phyloP scores from a whole-genome alignment of 2,888 invertebrate species.

The Himalopsyche anomala region DNA sequence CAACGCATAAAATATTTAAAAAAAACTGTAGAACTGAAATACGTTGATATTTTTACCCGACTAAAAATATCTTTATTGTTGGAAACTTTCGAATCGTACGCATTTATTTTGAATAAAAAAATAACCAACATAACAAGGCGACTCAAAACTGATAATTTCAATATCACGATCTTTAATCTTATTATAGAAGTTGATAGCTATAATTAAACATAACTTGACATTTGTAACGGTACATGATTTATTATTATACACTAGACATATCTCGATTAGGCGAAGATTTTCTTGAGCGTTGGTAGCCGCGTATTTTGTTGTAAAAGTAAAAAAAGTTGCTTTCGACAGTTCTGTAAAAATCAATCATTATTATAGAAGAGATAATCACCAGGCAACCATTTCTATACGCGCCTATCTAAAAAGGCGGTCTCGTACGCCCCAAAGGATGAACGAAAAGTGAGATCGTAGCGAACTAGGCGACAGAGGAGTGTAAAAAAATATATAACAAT shows the following conservation, averaged over 20 bases:
- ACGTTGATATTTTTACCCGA: no score
- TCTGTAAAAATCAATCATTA: slow-evolving; percentile 32
- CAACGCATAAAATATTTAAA: no score
- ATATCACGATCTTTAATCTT: no score
- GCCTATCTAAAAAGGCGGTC: slow-evolving; percentile 20
- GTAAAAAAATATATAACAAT: background rate
- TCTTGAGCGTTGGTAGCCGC: background rate
- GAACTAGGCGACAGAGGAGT: background rate
- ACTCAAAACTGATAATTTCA: no score
- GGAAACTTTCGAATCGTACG: no score
- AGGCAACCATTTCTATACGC: slow-evolving; percentile 1
- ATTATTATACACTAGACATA: background rate
- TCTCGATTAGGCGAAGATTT: slow-evolving; percentile 1
- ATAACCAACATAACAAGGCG: no score
- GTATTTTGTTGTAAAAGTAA: slow-evolving; percentile 16
- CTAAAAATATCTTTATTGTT: no score
- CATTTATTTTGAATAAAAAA: no score
- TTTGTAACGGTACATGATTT: no score
- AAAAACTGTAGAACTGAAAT: no score
- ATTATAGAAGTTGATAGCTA: no score
- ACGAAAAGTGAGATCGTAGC: slow-evolving; percentile 11
- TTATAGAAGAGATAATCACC: slow-evolving; percentile 30
- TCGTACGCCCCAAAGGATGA: slow-evolving; percentile 14
- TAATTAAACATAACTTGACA: no score
- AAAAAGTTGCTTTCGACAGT: slow-evolving; percentile 16